phyloP scores from a whole-genome alignment of 2,113 vertebrate genomes.

The Proteles cristata region DNA sequence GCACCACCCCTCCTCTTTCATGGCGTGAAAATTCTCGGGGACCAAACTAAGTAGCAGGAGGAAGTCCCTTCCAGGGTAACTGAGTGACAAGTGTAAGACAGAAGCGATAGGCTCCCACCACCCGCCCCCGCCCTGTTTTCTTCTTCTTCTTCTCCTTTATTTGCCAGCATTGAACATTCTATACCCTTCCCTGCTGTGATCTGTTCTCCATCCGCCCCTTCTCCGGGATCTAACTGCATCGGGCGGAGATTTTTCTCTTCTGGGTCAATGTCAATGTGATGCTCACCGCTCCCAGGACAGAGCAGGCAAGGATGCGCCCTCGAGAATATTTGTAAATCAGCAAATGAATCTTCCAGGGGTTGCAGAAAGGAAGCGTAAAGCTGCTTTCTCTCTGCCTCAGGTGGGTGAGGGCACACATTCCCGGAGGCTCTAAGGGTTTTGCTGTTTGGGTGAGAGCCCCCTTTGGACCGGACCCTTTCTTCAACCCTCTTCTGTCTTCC shows the following conservation, averaged over 20 bases:
- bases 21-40: not conserved
- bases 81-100: too few species aligned
- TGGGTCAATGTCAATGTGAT: fast-evolving
- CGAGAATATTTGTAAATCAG: not conserved
- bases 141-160: not conserved
- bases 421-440: not conserved
- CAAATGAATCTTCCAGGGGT: not conserved
- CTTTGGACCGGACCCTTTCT: not conserved
- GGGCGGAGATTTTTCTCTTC: not conserved
- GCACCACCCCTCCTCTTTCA: not conserved
- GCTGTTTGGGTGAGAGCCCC: not conserved
- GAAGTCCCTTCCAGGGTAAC: not conserved
- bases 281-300: not conserved
- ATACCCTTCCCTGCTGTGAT: not conserved
- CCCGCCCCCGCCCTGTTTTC: not conserved
- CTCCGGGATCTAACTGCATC: not conserved
- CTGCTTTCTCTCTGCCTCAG: fast-evolving
- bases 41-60: not conserved
- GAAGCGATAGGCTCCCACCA: not conserved
- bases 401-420: fast-evolving
- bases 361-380: not conserved
- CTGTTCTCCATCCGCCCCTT: too few species aligned
- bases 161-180: not conserved
- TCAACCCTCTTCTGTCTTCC: not conserved
- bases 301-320: not conserved